Conservation (phyloP, 2,888 invertebrate genomes). For the Chymomyza fuscimana region DNA sequence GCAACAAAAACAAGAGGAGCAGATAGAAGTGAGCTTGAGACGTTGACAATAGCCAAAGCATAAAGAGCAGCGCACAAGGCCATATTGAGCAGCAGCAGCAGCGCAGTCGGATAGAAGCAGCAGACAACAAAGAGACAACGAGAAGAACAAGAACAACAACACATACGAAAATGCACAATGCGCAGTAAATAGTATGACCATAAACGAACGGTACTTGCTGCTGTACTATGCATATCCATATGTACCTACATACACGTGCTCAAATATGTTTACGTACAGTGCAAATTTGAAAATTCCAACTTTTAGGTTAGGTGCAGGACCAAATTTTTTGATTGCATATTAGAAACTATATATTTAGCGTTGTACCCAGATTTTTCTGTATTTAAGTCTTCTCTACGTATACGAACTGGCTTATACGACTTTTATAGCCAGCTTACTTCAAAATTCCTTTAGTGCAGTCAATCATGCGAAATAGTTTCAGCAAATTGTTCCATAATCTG, state of each 20-base stretch:
- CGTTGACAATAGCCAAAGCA: neutral
- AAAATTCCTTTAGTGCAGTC: no score
- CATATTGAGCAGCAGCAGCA: slow-evolving; percentile 30
- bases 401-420: no score
- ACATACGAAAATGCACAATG: slow-evolving; percentile 32
- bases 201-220: slow-evolving; percentile 53
- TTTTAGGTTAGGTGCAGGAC: no score
- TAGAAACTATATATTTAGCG: no score
- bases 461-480: no score
- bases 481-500: no score
- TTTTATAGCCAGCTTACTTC: no score
- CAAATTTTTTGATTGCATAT: no score
- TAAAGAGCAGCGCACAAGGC: slow-evolving; percentile 36
- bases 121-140: slow-evolving; percentile 62
- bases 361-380: no score
- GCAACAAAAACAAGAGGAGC: slow-evolving; percentile 30
- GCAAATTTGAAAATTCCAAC: no score
- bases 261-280: slow-evolving; percentile 6
- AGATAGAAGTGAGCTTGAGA: slow-evolving; percentile 36
- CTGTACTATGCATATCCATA: neutral
- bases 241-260: slow-evolving; percentile 1
- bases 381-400: no score
- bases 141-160: slow-evolving; percentile 10
- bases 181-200: neutral
- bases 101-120: neutral